Evolutionary conservation across 2,888 invertebrate genomes (phyloP).

Genomic region (Pristionchus entomophagus): DNA sequence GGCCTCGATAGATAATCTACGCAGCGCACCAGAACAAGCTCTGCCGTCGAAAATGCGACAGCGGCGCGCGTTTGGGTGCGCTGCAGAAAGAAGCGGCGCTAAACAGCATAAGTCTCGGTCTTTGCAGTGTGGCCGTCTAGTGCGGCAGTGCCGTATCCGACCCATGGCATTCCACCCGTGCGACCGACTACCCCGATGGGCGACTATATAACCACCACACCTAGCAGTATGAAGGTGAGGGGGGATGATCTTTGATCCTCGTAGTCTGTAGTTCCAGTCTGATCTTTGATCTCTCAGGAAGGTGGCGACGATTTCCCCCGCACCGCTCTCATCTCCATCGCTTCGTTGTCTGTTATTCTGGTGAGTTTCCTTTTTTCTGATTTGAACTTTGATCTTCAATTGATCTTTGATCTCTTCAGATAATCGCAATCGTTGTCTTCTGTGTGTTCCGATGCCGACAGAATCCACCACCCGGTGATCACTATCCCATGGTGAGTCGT

Average conservation of each 20-base stretch:
- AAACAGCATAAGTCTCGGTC: not conserved
- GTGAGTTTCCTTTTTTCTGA: conserved; percentile 54
- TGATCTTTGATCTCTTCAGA: conserved; percentile 11
- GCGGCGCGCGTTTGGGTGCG: not conserved
- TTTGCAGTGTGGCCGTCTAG: conserved; percentile 10
- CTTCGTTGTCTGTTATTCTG: conserved; percentile 66
- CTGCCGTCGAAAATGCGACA: not conserved
- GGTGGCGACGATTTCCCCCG: conserved; percentile 63
- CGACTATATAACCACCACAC: conserved; percentile 57
- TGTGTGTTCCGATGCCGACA: conserved; percentile 70
- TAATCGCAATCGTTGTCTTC: conserved; percentile 58
- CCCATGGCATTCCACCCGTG: conserved; percentile 62
- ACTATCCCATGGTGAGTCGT: conserved; percentile 64
- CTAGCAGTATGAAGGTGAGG: conserved; percentile 57
- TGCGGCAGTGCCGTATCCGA: not conserved
- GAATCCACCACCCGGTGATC: conserved; percentile 60
- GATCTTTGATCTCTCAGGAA: conserved; percentile 9
- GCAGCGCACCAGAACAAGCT: not conserved
- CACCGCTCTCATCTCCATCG: conserved; percentile 67
- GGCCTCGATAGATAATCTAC: conserved; percentile 6
- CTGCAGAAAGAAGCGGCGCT: not conserved
- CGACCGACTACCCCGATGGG: conserved; percentile 74
- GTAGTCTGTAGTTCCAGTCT: too few species aligned
- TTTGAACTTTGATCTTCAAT: not conserved
- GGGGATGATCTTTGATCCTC: not conserved